Evolutionary conservation across 2,113 vertebrate species (phyloP), one percentile per base, ranked within the genome.

Genomic region (Sander vitreus): DNA sequence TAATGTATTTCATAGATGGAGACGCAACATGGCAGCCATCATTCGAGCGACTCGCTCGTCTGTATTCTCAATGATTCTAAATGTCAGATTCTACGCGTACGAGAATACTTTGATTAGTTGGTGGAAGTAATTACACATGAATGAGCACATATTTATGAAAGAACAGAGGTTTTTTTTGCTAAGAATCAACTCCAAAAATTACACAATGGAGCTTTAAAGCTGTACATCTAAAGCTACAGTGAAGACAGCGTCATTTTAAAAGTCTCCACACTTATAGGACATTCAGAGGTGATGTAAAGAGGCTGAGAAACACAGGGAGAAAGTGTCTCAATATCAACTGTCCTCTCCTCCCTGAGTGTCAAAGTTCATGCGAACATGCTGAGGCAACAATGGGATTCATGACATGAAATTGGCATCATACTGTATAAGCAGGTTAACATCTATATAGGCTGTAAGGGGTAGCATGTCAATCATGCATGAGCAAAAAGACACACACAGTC

Each of bases 291-390:
- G 43, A 48, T 45, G 15, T 53, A 10, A 47, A 23, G 33, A 60
- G n/a, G 65, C 45, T 73, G 43, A 45, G 39, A 77, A 43, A 30
- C 51, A 59, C 14, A 18, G 6, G 13, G 11, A 59, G n/a, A 43
- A 51, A 23, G 18, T 43, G 30, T 53, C 58, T 65, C 58, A 72
- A 72, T 73, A 72, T 65, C 19, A 55, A 5, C 54, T 12, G 51
- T 60, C 51, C 19, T 47, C 14, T 50, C 48, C 18, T 59, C 33
- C 53, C 23, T 33, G 15, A n/a, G 47, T 57, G 72, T 67, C 67
- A 76, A 19, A 58, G 73, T 51, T 73, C 63, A 73, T n/a, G 9
- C 65, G 19, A 70, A 62, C 23, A 15, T 19, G 36, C 51, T 33
- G 60, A 67, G 18, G 18, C 48, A 68, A 54, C 27, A 2, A 48